Evolutionary conservation across 2,797 vertebrate genomes (phyloP).

Genomic region (Luscinia megarhynchos): DNA sequence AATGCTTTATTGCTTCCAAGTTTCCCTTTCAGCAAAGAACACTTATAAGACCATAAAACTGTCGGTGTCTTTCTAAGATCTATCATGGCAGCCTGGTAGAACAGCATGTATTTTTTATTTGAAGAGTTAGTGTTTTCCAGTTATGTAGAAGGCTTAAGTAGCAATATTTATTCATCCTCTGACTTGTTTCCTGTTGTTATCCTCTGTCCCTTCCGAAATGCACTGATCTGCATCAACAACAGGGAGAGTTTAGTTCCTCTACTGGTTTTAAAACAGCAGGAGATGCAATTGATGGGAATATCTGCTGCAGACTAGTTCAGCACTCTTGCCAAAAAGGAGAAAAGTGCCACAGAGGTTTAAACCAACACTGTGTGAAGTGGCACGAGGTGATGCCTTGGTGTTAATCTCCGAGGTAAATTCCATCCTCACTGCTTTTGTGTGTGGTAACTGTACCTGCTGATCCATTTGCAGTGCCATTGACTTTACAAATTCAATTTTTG

Average conservation of each 20-base stretch:
- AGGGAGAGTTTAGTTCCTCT: not conserved
- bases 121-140: not conserved
- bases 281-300: not conserved
- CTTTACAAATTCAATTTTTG: not conserved
- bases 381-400: not conserved
- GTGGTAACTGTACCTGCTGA: not conserved
- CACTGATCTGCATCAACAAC: not conserved
- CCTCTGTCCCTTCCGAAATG: not conserved
- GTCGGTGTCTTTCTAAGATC: slow-evolving; percentile 3
- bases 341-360: not conserved
- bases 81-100: not conserved
- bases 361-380: not conserved
- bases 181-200: slow-evolving; percentile 17
- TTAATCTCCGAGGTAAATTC: not conserved
- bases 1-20: slow-evolving; percentile 58
- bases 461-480: not conserved
- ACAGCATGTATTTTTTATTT: slow-evolving; percentile 12
- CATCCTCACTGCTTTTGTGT: not conserved
- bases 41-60: slow-evolving; percentile 21
- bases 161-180: not conserved
- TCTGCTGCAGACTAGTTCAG: not conserved
- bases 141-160: not conserved
- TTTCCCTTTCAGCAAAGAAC: slow-evolving; percentile 41
- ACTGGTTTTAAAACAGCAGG: not conserved
- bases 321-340: not conserved